These are phyloP conservation scores for Rhombomys opimus DNA, from an alignment of 2,113 vertebrate genomes.

Conservation along the genomic window DNA sequence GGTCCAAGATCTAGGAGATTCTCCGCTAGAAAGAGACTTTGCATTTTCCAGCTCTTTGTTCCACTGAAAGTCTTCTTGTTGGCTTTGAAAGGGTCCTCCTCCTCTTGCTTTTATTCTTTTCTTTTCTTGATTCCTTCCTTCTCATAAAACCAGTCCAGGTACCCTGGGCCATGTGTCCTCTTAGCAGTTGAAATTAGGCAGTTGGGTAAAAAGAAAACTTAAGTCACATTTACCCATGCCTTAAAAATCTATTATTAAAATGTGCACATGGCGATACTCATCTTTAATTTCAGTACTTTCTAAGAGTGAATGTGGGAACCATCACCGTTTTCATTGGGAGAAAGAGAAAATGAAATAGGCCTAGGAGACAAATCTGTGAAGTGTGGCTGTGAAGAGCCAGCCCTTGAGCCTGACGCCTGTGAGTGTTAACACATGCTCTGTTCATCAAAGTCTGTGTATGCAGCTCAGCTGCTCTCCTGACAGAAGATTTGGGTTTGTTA, in stretches of 20 bases:
- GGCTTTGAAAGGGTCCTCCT: not conserved
- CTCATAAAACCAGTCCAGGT: not conserved
- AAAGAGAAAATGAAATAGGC: constrained; percentile 71
- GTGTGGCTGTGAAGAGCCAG: constrained; percentile 79
- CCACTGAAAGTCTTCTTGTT: not conserved
- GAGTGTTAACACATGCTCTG: constrained; percentile 91
- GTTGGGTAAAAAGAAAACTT: constrained; percentile 13
- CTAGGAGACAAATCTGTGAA: constrained; percentile 81
- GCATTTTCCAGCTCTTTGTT: not conserved
- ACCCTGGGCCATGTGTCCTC: not conserved
- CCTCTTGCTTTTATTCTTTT: not conserved
- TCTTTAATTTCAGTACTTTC: constrained; percentile 50
- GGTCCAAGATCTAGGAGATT: not conserved
- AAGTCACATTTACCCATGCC: constrained; percentile 11
- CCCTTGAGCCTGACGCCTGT: constrained; percentile 82
- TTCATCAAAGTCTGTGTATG: constrained; percentile 89
- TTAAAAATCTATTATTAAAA: constrained; percentile 47
- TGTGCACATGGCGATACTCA: fast-evolving
- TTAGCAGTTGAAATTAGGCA: not conserved
- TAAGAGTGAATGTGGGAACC: not conserved
- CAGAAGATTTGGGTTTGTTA: constrained; percentile 87
- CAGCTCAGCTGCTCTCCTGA: constrained; percentile 88
- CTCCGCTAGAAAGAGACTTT: not conserved
- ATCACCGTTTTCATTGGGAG: constrained; percentile 28
- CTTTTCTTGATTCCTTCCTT: fast-evolving